Conservation (phyloP, 2,888 invertebrate genomes). For the Eupithecia pulchellata region DNA sequence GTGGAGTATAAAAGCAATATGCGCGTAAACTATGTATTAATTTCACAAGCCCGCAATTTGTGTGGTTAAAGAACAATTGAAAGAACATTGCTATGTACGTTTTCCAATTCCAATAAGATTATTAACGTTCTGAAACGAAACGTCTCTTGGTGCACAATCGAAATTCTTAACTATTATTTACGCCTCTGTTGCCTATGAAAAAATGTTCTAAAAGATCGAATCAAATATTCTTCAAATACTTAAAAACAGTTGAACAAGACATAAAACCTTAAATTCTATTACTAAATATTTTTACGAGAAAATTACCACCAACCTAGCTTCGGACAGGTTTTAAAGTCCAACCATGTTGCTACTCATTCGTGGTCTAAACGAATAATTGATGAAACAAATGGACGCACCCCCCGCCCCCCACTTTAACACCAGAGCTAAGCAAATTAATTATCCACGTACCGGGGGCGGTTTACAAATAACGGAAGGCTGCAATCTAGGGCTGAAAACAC, state of each 20-base stretch:
- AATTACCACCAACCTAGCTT: not conserved
- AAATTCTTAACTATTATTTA: not conserved
- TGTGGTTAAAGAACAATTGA: not conserved
- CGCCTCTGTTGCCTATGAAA: no score
- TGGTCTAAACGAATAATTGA: slow-evolving; percentile 72
- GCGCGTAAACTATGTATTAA: not conserved
- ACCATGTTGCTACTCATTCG: slow-evolving; percentile 1
- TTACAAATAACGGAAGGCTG: slow-evolving; percentile 39
- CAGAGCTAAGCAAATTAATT: slow-evolving; percentile 64
- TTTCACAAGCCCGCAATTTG: not conserved
- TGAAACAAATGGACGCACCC: slow-evolving; percentile 66
- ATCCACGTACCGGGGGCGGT: slow-evolving; percentile 45
- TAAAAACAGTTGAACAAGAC: not conserved
- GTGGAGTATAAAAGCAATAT: not conserved
- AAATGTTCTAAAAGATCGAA: not conserved
- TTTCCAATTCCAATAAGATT: not conserved
- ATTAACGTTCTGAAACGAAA: not conserved
- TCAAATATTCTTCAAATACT: not conserved
- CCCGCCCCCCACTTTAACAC: slow-evolving; percentile 30
- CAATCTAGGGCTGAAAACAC: slow-evolving; percentile 26
- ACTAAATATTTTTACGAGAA: not conserved
- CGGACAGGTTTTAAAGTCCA: not conserved
- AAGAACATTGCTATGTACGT: not conserved
- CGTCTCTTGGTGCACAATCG: not conserved
- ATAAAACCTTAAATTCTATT: not conserved